Evolutionary conservation across 2,797 vertebrate genomes (phyloP), one percentile per base, ranked within the genome.

Genomic region (Chiroxiphia lanceolata): DNA sequence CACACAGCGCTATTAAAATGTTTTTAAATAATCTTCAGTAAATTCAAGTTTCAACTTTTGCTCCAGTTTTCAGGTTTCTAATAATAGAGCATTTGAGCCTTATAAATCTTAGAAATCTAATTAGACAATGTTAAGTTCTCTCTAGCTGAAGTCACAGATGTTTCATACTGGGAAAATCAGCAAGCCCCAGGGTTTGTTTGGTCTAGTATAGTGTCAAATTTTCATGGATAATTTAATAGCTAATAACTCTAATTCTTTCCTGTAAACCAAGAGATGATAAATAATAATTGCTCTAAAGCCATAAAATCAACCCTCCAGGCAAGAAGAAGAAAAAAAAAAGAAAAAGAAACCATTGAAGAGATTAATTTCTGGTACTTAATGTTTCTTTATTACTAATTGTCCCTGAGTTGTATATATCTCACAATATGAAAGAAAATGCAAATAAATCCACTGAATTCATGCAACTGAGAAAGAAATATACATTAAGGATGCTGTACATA

Each of bases 181-280:
- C 97, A 98, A 97, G 98, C 98, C 97, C 80, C 95, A 91, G 98
- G 98, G 97, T 98, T 98, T 98, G 98, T 98, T 98, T 98, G 97
- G 98, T 98, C 97, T 98, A 97, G 90, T 97, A 94, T 88, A 96
- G 97, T 98, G 97, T 98, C 98, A 98, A 94, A 98, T 98, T 98
- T 98, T 98, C 98, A 98, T 98, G 98, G 98, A 98, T 98, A 98
- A 98, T 98, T 98, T 98, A 98, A 98, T 97, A 98, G 97, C 97
- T 98, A 98, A 98, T 98, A 98, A 98, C 96, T 98, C 97, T 98
- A 98, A 98, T 98, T 98, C 97, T 96, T 97, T 97, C 95, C 95
- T 18, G 36, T 98, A 98, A 98, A 98, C 97, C 97, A 97, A 98
- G 96, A 97, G 93, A 98, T 98, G 97, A 98, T 98, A 98, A 97